phyloP scores from a whole-genome alignment of 2,888 invertebrate genomes.

The Eulithis testata region DNA sequence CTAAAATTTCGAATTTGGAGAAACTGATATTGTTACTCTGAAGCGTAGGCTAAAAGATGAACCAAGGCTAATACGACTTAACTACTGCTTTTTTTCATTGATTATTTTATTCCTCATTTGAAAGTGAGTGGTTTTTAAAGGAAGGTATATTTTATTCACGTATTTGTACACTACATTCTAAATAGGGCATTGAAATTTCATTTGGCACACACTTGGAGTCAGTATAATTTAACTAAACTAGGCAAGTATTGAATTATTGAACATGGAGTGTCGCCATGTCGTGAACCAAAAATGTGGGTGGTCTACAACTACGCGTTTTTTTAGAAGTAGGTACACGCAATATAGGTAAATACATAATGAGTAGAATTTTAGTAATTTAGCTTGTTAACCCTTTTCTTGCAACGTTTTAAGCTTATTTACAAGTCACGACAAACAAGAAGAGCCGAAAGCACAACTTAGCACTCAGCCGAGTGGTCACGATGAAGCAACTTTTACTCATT shows the following conservation, averaged over 20 bases:
- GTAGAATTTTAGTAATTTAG: neutral
- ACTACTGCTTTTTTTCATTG: conserved; percentile 50
- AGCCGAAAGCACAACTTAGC: conserved; percentile 43
- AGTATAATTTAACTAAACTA: neutral
- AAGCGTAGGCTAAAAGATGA: conserved; percentile 37
- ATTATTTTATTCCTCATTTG: conserved; percentile 18
- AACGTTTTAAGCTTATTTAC: conserved; percentile 29
- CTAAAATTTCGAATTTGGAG: too few species aligned
- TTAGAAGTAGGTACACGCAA: too few species aligned
- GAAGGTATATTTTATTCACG: neutral
- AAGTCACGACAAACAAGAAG: conserved; percentile 41
- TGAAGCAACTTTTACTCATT: conserved; percentile 44
- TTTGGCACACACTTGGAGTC: conserved; percentile 13
- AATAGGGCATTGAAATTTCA: conserved; percentile 10
- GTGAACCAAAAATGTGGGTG: conserved; percentile 16
- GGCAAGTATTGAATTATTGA: conserved; percentile 20
- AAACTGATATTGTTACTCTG: conserved; percentile 15
- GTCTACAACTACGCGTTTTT: neutral
- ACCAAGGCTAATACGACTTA: conserved; percentile 42
- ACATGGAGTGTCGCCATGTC: conserved; percentile 8
- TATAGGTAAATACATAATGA: too few species aligned
- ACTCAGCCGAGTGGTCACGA: conserved; percentile 38
- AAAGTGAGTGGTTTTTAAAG: conserved; percentile 14
- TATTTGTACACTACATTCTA: neutral
- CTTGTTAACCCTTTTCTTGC: conserved; percentile 13